Evolutionary conservation across 2,888 invertebrate genomes (phyloP), one percentile per base, ranked within the genome.

Genomic region (Meta bourneti): DNA sequence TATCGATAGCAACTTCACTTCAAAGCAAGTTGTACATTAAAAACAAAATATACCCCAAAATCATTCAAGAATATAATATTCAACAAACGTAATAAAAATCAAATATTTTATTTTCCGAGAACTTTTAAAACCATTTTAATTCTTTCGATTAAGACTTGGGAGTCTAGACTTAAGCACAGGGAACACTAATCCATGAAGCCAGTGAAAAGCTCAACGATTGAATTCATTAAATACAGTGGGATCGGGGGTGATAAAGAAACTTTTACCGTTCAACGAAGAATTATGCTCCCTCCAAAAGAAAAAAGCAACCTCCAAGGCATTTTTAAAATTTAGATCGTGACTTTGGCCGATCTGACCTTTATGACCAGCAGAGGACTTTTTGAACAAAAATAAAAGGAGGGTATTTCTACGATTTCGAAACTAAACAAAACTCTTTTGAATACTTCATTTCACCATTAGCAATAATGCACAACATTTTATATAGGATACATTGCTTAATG

Each of bases 341-440:
- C 84, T 74, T 82, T 82, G n/a, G 51, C 49, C 19, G 74, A 81
- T 51, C 89, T 89, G 89, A 89, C 89, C 89, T 89, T 89, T 89
- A 79, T 84, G 20, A 54, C 48, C 75, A 82, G 34, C 89, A 84
- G 84, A 89, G 89, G 89, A 84, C 89, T 89, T 89, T 49, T 87
- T 52, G 70, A 52, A n/a, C 11, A 1, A 34, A 84, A 84, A 52
- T 13, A 61, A 54, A 48, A 16, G 5, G 11, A 9, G 7, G 11
- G 16, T 16, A 16, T 11, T 11, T 61, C 13, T 11, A 20, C 8
- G 19, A 34, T 34, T 69, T 80, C 20, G 16, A 74, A 34, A 16
- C 34, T 48, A 48, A 34, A 2, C 11, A 20, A 2, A 34, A 34
- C 54, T 20, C 1, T 11, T 61, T 16, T 61, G 11, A 70, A 8